Evolutionary conservation across 92 coral and sea anemone genomes (phyloP).

Genomic region (Bergia puertoricense): DNA sequence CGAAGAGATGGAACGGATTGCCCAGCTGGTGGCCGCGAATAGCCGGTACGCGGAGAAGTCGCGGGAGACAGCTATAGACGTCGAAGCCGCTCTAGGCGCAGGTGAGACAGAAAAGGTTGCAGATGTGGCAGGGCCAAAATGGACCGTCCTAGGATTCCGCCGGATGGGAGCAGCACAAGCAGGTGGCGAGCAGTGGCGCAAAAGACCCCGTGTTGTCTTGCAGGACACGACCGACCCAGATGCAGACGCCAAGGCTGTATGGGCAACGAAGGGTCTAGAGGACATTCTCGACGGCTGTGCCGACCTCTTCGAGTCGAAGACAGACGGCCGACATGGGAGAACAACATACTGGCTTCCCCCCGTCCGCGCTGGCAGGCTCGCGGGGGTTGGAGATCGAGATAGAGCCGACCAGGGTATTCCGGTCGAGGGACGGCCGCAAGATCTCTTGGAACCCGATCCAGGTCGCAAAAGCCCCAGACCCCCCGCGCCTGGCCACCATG

Average conservation of each 20-base stretch:
- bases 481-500: conserved; percentile 20
- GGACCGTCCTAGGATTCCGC: conserved; percentile 19
- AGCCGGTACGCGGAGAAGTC: conserved; percentile 11
- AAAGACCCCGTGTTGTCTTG: not conserved
- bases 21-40: not conserved
- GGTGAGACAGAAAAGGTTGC: conserved; percentile 1
- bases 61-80: not conserved
- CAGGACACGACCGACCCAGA: not conserved
- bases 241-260: not conserved
- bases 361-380: not conserved
- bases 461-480: conserved; percentile 33
- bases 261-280: conserved; percentile 16
- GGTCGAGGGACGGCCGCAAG: conserved; percentile 6
- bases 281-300: conserved; percentile 5
- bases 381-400: not conserved
- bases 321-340: not conserved
- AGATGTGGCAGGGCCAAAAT: not conserved
- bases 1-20: conserved; percentile 31
- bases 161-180: not conserved
- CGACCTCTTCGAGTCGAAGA: conserved; percentile 10
- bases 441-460: not conserved
- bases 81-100: not conserved
- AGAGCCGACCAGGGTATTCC: not conserved
- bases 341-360: conserved; percentile 26
- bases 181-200: no score